Conservation (phyloP, 2,797 vertebrate genomes). For the Galago senegalensis region DNA sequence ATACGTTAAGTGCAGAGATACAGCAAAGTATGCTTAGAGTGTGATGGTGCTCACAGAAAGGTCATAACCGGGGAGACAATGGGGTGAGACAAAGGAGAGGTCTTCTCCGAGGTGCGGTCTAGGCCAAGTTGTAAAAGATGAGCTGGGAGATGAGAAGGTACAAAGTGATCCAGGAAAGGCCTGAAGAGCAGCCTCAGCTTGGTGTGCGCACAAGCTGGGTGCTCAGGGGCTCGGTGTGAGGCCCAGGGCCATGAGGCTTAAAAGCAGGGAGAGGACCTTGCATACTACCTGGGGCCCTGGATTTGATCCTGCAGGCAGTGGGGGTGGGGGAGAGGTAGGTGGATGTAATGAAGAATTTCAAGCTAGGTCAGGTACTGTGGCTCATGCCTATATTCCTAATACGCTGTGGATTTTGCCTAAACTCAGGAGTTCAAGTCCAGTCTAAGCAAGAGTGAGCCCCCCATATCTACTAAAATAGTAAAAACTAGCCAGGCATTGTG, state of each 20-base stretch:
- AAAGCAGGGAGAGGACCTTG: neutral
- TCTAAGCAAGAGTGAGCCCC: too few species aligned
- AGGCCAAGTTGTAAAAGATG: conserved; percentile 18
- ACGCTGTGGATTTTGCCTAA: too few species aligned
- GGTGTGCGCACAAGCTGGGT: neutral
- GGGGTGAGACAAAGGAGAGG: neutral
- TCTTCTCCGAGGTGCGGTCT: neutral
- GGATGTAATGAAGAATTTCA: neutral
- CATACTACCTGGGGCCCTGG: neutral
- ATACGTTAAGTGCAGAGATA: conserved; percentile 6
- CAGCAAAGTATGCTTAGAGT: neutral
- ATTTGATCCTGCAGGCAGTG: neutral
- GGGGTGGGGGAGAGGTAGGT: neutral
- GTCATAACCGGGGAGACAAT: neutral
- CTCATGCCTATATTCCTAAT: too few species aligned
- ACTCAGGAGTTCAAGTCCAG: too few species aligned
- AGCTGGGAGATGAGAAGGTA: neutral
- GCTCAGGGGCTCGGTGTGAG: neutral
- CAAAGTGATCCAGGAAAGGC: neutral
- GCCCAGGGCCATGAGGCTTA: neutral
- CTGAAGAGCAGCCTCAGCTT: neutral
- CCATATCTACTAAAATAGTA: too few species aligned
- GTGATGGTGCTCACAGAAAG: neutral
- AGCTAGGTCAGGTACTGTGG: neutral
- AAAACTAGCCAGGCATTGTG: too few species aligned